Evolutionary conservation across 2,113 vertebrate species (phyloP).

Genomic region (Neolamprologus sp.): DNA sequence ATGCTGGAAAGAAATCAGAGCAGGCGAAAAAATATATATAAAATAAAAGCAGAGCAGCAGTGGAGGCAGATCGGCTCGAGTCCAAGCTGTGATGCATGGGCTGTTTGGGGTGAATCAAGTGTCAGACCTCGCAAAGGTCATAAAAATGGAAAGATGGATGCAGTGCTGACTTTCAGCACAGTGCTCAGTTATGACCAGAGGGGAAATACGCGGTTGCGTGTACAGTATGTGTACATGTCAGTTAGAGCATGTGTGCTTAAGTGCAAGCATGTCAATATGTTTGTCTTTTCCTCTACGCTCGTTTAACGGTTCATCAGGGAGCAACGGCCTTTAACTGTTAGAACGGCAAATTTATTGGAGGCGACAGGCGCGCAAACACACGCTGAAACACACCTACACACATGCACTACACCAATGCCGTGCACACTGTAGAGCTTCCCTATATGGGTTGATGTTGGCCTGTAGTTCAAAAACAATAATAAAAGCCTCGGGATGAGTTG

Average conservation of each 20-base stretch:
- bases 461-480: constrained; percentile 47
- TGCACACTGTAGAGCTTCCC: not conserved
- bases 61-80: constrained; percentile 5
- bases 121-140: constrained; percentile 23
- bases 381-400: not conserved
- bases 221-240: not conserved
- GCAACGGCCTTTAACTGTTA: not conserved
- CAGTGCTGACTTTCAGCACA: constrained; percentile 4
- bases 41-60: not conserved
- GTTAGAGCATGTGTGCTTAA: not conserved
- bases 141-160: constrained; percentile 28
- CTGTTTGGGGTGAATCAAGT: constrained; percentile 14
- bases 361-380: not conserved
- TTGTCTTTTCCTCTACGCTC: constrained; percentile 28
- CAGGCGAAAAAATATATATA: not conserved
- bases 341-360: not conserved
- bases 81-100: constrained; percentile 31
- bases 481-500: constrained; percentile 39
- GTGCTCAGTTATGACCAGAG: not conserved
- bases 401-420: not conserved
- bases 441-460: constrained; percentile 5
- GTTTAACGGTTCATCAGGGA: constrained; percentile 24
- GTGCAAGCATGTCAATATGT: constrained; percentile 1
- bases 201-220: not conserved
- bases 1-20: not conserved